Conservation (phyloP, 2,797 vertebrate genomes). For the Enteromius anoplus region DNA sequence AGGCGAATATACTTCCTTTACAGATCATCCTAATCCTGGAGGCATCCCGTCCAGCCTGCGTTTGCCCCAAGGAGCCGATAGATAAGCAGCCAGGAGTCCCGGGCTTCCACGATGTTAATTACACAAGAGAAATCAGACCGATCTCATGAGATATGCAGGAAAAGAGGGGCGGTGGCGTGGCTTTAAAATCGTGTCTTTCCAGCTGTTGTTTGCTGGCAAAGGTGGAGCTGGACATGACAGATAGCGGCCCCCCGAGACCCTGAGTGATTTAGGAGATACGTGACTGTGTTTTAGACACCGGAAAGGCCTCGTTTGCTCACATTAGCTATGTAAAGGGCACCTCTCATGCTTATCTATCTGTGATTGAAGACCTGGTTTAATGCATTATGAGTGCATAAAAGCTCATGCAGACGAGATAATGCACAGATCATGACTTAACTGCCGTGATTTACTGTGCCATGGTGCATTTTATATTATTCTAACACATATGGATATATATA, state of each 20-base stretch:
- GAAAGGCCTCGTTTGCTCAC: background rate
- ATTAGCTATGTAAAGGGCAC: conserved; percentile 15
- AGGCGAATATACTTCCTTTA: conserved; percentile 36
- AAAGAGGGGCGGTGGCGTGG: background rate
- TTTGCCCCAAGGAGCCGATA: background rate
- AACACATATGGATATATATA: background rate
- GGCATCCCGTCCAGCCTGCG: background rate
- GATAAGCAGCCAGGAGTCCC: conserved; percentile 46
- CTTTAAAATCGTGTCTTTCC: conserved; percentile 19
- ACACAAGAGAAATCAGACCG: conserved; percentile 21
- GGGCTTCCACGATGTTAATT: conserved; percentile 30
- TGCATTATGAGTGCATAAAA: background rate
- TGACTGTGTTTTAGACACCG: conserved; percentile 13
- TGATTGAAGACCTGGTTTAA: background rate
- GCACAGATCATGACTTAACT: background rate
- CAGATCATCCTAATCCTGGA: conserved; percentile 45
- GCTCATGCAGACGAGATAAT: background rate
- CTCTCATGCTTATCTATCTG: background rate
- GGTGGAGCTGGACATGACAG: conserved; percentile 38
- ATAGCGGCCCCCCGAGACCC: conserved; percentile 1
- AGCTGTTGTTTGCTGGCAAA: conserved; percentile 47
- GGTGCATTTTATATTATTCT: background rate
- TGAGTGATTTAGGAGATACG: conserved; percentile 28
- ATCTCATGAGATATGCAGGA: conserved; percentile 44
- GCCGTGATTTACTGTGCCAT: background rate